Percentiles rank a stretch among this genome's conserved stretches.
phyloP scores from a whole-genome alignment of 1,140 invertebrate species.

The Bilobella aurantiaca region DNA sequence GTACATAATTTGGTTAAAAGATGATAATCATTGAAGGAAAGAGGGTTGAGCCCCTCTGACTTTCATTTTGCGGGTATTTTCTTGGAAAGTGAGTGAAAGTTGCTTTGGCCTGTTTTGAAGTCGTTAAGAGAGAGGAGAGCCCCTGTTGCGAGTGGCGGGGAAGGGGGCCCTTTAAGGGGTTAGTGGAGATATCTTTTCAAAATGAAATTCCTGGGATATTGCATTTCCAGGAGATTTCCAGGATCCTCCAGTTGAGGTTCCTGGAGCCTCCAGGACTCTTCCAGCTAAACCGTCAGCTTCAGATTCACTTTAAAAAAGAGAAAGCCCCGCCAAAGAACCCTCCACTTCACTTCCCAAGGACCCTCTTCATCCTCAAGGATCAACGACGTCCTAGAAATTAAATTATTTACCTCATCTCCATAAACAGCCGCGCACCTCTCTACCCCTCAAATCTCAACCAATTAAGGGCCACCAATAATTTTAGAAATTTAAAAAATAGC shows the following conservation, averaged over 20 bases:
- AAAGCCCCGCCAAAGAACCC: not conserved
- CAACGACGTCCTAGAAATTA: conserved; percentile 1
- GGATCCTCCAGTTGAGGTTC: conserved; percentile 12
- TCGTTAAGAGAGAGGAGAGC: conserved; percentile 16
- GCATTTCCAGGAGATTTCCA: conserved; percentile 32
- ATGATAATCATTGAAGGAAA: too few species aligned
- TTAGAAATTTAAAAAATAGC: too few species aligned
- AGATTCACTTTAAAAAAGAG: not conserved
- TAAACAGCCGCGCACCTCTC: not conserved
- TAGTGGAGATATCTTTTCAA: conserved; percentile 36
- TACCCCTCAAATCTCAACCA: not conserved
- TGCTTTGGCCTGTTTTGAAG: too few species aligned
- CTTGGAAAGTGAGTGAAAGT: too few species aligned
- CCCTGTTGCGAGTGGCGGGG: conserved; percentile 16
- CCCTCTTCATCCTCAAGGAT: not conserved
- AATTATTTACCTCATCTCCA: not conserved
- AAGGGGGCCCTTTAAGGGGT: conserved; percentile 32
- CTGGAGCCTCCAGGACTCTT: not conserved
- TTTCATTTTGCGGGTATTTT: too few species aligned
- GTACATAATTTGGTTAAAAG: too few species aligned
- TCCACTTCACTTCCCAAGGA: not conserved
- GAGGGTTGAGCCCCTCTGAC: too few species aligned
- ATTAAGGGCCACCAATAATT: not conserved
- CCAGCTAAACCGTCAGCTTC: not conserved
- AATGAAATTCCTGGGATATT: conserved; percentile 39